A percentile compares a stretch with the other conserved stretches of the same genome.
Conservation (phyloP, 1,140 invertebrate species). For the Zaprionus tsacasi region DNA sequence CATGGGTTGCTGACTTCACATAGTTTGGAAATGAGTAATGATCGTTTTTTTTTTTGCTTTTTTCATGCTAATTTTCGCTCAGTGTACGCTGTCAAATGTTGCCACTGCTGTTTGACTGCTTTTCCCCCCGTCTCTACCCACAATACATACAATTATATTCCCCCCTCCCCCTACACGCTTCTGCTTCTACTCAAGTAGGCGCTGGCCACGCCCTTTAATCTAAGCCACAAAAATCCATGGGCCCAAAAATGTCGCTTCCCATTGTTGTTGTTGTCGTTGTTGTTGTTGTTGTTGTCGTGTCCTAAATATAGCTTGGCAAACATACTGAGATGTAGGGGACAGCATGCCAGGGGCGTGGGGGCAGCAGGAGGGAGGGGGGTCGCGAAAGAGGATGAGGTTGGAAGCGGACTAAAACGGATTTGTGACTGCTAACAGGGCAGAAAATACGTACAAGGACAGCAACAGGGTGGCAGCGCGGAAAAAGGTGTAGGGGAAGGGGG, state of each 20-base stretch:
- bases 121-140: slow-evolving; percentile 1
- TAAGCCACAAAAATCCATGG: slow-evolving; percentile 42
- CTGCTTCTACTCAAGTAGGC: not conserved
- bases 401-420: slow-evolving; percentile 31
- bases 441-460: slow-evolving; percentile 6
- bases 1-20: not conserved
- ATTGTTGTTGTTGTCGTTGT: not conserved
- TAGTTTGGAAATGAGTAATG: not conserved
- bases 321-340: slow-evolving; percentile 4
- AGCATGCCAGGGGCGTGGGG: not conserved
- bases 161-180: not conserved
- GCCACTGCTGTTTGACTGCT: slow-evolving; percentile 18
- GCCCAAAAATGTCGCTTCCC: slow-evolving; percentile 21
- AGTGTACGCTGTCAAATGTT: slow-evolving; percentile 19
- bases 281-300: slow-evolving; percentile 28
- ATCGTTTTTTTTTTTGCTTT: too few species aligned
- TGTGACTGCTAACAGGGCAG: slow-evolving; percentile 24
- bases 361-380: not conserved
- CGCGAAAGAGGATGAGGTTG: not conserved
- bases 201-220: slow-evolving; percentile 24
- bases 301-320: slow-evolving; percentile 48
- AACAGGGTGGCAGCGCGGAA: slow-evolving; percentile 3
- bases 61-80: slow-evolving; percentile 7
- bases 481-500: too few species aligned
- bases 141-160: slow-evolving; percentile 34